Conservation (phyloP, 2,113 vertebrate species). For the Cyanistes caeruleus region DNA sequence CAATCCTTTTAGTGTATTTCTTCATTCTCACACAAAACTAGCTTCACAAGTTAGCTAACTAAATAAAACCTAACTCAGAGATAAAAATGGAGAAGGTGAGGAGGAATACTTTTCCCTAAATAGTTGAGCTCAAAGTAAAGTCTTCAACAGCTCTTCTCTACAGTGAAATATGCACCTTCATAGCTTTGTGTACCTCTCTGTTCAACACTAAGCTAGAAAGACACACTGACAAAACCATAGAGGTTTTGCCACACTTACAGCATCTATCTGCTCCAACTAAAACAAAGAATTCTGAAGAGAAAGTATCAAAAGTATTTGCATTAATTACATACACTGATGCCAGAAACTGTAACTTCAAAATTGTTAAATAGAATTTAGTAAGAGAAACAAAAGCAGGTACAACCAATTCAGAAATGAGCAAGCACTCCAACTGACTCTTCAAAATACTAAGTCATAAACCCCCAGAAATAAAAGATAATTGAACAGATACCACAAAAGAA, state of each 20-base stretch:
- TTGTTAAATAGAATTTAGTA: neutral
- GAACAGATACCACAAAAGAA: neutral
- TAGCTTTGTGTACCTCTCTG: neutral
- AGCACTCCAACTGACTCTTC: neutral
- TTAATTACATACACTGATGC: neutral
- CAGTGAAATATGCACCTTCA: neutral
- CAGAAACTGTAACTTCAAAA: neutral
- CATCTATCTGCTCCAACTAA: neutral
- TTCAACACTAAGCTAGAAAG: neutral
- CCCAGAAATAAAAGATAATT: constrained; percentile 30
- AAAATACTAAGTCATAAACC: neutral
- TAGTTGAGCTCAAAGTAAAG: neutral
- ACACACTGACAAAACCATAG: neutral
- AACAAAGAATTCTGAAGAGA: neutral
- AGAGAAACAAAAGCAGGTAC: neutral
- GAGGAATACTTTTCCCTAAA: neutral
- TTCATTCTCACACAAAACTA: neutral
- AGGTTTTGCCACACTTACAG: neutral
- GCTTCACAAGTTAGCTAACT: neutral
- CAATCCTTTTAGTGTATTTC: neutral
- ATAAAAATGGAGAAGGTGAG: neutral
- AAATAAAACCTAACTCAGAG: neutral
- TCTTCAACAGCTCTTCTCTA: neutral
- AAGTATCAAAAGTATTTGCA: neutral
- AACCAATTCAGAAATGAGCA: neutral